Conservation (phyloP, 2,888 invertebrate genomes). For the Eilema sororculum region DNA sequence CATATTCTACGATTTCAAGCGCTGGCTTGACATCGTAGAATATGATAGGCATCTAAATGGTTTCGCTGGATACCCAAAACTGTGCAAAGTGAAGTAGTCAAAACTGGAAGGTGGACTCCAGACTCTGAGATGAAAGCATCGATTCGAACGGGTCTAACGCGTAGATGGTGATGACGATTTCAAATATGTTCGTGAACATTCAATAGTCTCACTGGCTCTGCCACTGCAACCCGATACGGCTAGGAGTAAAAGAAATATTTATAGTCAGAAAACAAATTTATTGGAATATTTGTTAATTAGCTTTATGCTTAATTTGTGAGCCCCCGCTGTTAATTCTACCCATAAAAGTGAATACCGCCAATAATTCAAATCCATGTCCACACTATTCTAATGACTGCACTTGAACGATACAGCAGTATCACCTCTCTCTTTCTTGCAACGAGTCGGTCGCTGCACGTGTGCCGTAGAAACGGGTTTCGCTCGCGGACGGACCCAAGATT, state of each 20-base stretch:
- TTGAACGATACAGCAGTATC: constrained; percentile 56
- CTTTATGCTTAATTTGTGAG: neutral
- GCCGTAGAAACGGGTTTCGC: constrained; percentile 82
- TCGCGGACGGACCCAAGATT: constrained; percentile 75
- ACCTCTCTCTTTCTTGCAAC: constrained; percentile 61
- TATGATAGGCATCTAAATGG: no score
- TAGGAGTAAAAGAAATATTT: neutral
- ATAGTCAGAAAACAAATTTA: neutral
- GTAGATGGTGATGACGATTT: neutral
- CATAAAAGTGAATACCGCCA: neutral
- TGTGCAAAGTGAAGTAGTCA: no score
- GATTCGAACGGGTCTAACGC: neutral
- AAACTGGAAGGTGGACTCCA: no score
- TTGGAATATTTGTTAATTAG: neutral
- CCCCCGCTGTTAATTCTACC: neutral
- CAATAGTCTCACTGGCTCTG: neutral
- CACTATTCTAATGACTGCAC: constrained; percentile 64
- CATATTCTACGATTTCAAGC: no score
- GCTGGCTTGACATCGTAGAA: no score
- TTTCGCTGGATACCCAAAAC: no score
- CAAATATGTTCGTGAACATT: neutral
- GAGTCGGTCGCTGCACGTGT: constrained; percentile 82
- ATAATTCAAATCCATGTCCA: constrained; percentile 60
- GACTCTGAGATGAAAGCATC: no score
- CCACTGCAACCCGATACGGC: neutral